A percentile compares a stretch with the other conserved stretches of the same genome.
phyloP scores from a whole-genome alignment of 1,140 invertebrate species.

The Xylocopa sonorina region DNA sequence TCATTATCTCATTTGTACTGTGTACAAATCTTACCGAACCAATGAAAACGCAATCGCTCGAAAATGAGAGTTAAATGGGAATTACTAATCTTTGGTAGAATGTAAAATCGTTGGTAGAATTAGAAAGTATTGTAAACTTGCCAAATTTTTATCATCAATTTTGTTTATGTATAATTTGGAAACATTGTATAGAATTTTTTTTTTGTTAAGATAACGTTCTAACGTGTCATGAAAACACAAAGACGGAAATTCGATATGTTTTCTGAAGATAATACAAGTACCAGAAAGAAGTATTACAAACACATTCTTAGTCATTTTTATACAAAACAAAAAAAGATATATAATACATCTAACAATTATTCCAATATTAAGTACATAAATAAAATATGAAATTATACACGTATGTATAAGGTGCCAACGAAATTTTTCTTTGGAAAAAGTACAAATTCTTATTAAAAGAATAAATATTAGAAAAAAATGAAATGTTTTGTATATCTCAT shows the following conservation, averaged over 20 bases:
- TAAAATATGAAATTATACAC: conserved; percentile 5
- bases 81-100: conserved; percentile 2
- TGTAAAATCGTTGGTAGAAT: not conserved
- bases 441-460: not conserved
- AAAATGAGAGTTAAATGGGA: not conserved
- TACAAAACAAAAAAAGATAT: conserved; percentile 8
- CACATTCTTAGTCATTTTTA: conserved; percentile 47
- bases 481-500: not conserved
- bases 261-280: conserved; percentile 34
- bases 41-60: conserved; percentile 1
- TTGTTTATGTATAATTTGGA: not conserved
- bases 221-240: not conserved
- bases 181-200: not conserved
- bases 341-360: not conserved
- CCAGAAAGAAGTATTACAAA: conserved; percentile 62
- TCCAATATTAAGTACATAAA: conserved; percentile 12
- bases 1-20: conserved; percentile 9
- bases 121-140: conserved; percentile 4
- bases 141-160: not conserved
- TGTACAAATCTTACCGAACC: not conserved
- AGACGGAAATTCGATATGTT: not conserved
- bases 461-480: not conserved
- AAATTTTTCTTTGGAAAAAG: conserved; percentile 2
- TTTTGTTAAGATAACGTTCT: not conserved
- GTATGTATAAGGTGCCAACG: not conserved